Percentiles rank a stretch among this genome's conserved stretches.
Conservation (phyloP, 2,888 invertebrate species). For the Leptinotarsa rubiginosa region DNA sequence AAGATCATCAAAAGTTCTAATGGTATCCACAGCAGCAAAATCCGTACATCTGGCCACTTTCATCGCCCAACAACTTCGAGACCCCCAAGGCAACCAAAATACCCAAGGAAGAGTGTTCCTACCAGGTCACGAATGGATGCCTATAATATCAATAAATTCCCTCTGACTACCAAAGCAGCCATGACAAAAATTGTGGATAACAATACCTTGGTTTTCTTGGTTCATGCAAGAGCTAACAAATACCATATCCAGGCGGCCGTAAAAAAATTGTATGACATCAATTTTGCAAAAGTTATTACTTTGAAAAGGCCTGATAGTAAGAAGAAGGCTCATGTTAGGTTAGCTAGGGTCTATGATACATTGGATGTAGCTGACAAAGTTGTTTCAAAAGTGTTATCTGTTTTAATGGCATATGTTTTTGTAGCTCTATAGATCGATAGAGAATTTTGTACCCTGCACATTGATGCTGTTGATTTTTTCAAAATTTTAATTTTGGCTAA, state of each 20-base stretch:
- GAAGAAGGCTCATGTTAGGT: constrained; percentile 98
- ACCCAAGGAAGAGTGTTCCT: constrained; percentile 89
- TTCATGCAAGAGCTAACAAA: constrained; percentile 95
- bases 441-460: too few species aligned
- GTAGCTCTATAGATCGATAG: too few species aligned
- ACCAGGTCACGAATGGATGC: constrained; percentile 96
- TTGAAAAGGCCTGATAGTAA: constrained; percentile 95
- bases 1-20: constrained; percentile 93
- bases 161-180: constrained; percentile 98
- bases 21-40: constrained; percentile 88
- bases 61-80: constrained; percentile 93
- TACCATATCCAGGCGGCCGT: constrained; percentile 97
- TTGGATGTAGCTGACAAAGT: constrained; percentile 99
- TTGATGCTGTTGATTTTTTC: too few species aligned
- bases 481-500: too few species aligned
- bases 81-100: constrained; percentile 92
- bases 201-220: constrained; percentile 98
- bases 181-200: constrained; percentile 99
- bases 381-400: constrained; percentile 60
- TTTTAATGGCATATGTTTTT: too few species aligned
- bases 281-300: constrained; percentile 98
- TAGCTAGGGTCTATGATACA: constrained; percentile 98
- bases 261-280: constrained; percentile 98
- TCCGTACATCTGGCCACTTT: constrained; percentile 96
- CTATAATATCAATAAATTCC: constrained; percentile 97